phyloP scores from a whole-genome alignment of 1,140 invertebrate species.

The Caenorhabditis latens region DNA sequence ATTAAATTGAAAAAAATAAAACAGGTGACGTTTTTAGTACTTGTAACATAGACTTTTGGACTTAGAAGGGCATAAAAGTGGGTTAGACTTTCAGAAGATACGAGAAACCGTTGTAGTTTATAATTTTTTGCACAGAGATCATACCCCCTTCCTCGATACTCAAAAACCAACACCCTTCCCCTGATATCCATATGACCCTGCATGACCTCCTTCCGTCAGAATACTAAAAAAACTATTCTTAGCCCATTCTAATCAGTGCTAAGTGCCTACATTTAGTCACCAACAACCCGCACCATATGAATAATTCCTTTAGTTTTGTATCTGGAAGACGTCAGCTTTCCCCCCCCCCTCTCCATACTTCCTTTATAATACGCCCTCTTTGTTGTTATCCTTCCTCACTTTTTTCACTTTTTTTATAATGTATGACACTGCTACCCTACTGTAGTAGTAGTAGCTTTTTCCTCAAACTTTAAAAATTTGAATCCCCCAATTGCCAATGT shows the following conservation, averaged over 20 bases:
- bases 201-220: background rate
- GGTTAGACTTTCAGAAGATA: too few relatives aligned
- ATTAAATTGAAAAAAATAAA: too few relatives aligned
- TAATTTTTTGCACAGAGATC: background rate
- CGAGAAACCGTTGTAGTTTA: too few relatives aligned
- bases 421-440: background rate
- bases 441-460: background rate
- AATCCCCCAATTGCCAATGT: background rate
- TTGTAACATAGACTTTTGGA: too few relatives aligned
- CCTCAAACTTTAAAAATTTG: background rate
- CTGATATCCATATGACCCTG: background rate
- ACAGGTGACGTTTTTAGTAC: too few relatives aligned
- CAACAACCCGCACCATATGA: background rate
- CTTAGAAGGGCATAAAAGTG: too few relatives aligned
- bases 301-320: conserved; percentile 29
- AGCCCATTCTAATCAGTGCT: background rate
- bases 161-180: background rate
- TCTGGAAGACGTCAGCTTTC: conserved; percentile 33
- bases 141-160: too few relatives aligned
- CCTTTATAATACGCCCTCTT: background rate
- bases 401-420: conserved; percentile 7
- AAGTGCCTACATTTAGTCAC: background rate
- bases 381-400: background rate
- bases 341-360: background rate
- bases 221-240: background rate